phyloP scores from a whole-genome alignment of 1,140 invertebrate species.

The Neodiprion virginianus region DNA sequence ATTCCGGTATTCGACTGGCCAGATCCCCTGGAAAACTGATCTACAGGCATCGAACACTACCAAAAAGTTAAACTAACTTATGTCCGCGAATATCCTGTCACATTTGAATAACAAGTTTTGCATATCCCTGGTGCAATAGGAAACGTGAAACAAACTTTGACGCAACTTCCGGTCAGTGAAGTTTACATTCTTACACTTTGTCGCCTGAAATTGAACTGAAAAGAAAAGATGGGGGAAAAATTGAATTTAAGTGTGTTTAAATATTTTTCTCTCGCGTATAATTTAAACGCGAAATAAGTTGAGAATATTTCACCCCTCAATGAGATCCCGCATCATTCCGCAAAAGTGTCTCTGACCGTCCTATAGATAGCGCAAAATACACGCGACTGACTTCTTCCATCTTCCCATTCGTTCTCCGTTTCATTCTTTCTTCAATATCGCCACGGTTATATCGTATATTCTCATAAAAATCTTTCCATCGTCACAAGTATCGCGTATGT shows the following conservation, averaged over 20 bases:
- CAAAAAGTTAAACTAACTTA: neutral
- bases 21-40: neutral
- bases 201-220: neutral
- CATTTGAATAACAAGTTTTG: neutral
- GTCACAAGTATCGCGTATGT: no score
- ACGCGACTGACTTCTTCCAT: no score
- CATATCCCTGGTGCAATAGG: neutral
- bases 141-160: slow-evolving; percentile 2
- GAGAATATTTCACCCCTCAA: no score
- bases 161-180: neutral
- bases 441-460: no score
- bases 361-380: no score
- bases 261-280: no score
- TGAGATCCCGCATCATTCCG: no score
- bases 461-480: no score
- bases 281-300: no score
- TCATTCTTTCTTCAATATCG: no score
- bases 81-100: neutral
- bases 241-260: neutral
- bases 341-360: no score
- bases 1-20: neutral
- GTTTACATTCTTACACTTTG: neutral
- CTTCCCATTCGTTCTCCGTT: no score
- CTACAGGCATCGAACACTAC: neutral
- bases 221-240: neutral